Evolutionary conservation across 2,888 invertebrate species (phyloP), one percentile per base, ranked within the genome.

Genomic region (Tipula lateralis): DNA sequence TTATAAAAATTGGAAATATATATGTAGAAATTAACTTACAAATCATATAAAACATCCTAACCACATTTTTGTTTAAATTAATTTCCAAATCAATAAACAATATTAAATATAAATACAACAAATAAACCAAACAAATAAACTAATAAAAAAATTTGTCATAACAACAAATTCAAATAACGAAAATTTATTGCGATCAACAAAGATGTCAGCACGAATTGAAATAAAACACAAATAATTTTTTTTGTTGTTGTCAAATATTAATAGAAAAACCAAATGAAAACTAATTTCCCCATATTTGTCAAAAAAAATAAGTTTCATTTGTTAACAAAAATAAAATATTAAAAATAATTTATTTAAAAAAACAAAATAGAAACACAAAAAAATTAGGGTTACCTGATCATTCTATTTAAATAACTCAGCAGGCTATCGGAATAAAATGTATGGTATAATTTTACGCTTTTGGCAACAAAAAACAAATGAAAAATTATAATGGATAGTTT

Each of bases 371-470:
- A 36, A 29, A 82, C 82, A 82, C 29, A 82, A 82, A 82, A 80
- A 82, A 80, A 82, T 82, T 82, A 82, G 82, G 82, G 82, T 82
- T 82, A 82, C 82, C 82, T 82, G 82, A 82, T 82, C 82, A 82
- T 82, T 82, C 82, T 82, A 82, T 82, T 82, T 32, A 82, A 82
- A 82, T 82, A 82, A 82, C 82, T 82, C 82, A 30, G 82, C 82
- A n/a, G 82, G 82, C 82, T 29, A 29, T 82, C 82, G 13, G 29
- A 82, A 82, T 82, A 82, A 82, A 30, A 66, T 66, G n/a, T 82
- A 13, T 82, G 82, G 82, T 82, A 82, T 82, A 82, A 82, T 82
- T 82, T 82, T 82, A 82, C 82, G 82, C 82, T 82, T 82, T 82
- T 82, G 30, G 82, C 82, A 82, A 82, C 2, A 82, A 82, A 82